These are phyloP conservation scores for Tetrao urogallus DNA, from an alignment of 2,113 vertebrate species.

Conservation along the genomic window DNA sequence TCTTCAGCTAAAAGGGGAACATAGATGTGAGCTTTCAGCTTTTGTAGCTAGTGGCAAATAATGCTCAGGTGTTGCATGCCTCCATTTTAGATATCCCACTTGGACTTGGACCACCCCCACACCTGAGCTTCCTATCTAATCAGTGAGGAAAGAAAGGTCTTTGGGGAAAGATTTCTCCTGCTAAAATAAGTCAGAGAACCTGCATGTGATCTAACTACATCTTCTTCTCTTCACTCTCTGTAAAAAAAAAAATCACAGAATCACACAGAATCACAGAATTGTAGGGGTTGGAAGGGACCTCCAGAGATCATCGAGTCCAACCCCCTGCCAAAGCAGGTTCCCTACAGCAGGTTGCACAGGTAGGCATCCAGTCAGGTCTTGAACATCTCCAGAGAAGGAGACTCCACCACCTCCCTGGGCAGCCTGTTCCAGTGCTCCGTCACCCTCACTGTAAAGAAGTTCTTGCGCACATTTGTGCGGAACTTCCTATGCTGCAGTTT, in stretches of 20 bases:
- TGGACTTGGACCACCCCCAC: not conserved
- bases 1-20: not conserved
- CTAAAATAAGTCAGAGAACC: constrained; percentile 31
- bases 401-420: too few species aligned
- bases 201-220: constrained; percentile 22
- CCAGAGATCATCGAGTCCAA: too few species aligned
- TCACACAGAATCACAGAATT: too few species aligned
- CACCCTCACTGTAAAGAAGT: too few species aligned
- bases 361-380: too few species aligned
- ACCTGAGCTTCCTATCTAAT: not conserved
- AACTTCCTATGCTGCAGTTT: too few species aligned
- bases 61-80: rapidly evolving
- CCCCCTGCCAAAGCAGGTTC: too few species aligned
- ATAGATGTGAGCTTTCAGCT: not conserved
- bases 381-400: too few species aligned
- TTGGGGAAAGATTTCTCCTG: constrained; percentile 16
- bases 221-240: not conserved
- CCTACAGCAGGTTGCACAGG: too few species aligned
- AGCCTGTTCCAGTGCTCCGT: too few species aligned
- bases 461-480: too few species aligned
- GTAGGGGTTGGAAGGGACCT: too few species aligned
- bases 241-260: not conserved
- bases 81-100: not conserved
- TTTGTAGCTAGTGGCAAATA: not conserved
- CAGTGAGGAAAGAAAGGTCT: not conserved